Evolutionary conservation across 1,140 invertebrate genomes (phyloP).

Genomic region (Odontomachus brunneus): DNA sequence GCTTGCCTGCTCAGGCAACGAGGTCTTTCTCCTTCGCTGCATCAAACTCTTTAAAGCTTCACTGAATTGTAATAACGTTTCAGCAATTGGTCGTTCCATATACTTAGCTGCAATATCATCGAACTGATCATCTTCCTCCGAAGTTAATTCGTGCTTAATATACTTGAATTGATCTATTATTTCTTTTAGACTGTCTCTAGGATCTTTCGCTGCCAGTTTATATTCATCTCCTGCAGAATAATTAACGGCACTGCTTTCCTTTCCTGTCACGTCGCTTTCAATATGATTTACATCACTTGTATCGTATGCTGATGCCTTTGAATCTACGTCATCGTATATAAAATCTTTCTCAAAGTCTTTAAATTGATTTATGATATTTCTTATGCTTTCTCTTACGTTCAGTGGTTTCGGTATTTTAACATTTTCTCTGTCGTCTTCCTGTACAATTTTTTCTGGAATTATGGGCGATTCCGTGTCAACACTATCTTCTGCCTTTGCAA

Average conservation of each 20-base stretch:
- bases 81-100: slow-evolving; percentile 79
- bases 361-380: slow-evolving; percentile 83
- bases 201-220: slow-evolving; percentile 68
- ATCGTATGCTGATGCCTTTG: slow-evolving; percentile 21
- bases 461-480: background rate
- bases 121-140: slow-evolving; percentile 80
- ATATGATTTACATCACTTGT: background rate
- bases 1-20: slow-evolving; percentile 1
- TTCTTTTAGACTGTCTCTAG: slow-evolving; percentile 80
- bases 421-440: slow-evolving; percentile 12
- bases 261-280: slow-evolving; percentile 38
- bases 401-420: slow-evolving; percentile 24
- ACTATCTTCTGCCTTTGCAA: background rate
- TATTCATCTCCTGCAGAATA: slow-evolving; percentile 43
- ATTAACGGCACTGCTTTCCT: slow-evolving; percentile 46
- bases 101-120: slow-evolving; percentile 80
- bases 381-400: slow-evolving; percentile 82
- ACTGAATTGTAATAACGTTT: slow-evolving; percentile 81
- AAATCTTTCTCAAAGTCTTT: slow-evolving; percentile 83
- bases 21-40: slow-evolving; percentile 72
- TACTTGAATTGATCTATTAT: slow-evolving; percentile 82
- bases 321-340: slow-evolving; percentile 70
- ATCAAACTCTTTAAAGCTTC: slow-evolving; percentile 81
- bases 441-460: slow-evolving; percentile 19
- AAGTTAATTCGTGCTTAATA: slow-evolving; percentile 79